These are phyloP conservation scores for Euphydryas editha DNA, from an alignment of 2,888 invertebrate genomes.

Conservation along the genomic window DNA sequence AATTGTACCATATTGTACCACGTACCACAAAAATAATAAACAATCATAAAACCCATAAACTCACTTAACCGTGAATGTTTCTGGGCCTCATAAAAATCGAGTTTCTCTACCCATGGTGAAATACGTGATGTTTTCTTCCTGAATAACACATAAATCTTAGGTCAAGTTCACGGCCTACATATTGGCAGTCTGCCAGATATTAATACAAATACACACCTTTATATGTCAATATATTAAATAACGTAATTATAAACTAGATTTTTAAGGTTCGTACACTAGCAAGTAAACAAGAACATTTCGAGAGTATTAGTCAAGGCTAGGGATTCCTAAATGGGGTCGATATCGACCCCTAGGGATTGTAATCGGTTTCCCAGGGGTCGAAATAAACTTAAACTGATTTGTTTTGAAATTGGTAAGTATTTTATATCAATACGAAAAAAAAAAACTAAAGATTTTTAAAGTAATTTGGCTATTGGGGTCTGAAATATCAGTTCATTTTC, in stretches of 20 bases:
- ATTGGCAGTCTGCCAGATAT: constrained; percentile 27
- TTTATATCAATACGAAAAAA: too few species aligned
- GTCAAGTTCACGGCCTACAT: constrained; percentile 32
- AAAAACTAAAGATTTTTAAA: too few species aligned
- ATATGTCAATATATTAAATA: neutral
- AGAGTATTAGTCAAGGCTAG: too few species aligned
- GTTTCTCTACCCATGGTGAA: constrained; percentile 10
- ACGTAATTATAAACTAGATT: neutral
- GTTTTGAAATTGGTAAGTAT: too few species aligned
- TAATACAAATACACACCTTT: constrained; percentile 7
- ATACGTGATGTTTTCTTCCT: constrained; percentile 26
- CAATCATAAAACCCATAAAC: neutral
- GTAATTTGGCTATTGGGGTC: too few species aligned
- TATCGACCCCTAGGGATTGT: too few species aligned
- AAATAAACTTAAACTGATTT: too few species aligned
- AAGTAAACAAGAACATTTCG: too few species aligned
- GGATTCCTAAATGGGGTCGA: too few species aligned
- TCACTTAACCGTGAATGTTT: constrained; percentile 1
- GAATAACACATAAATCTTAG: constrained; percentile 30
- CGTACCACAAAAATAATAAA: neutral
- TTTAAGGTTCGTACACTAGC: too few species aligned
- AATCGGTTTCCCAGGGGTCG: too few species aligned
- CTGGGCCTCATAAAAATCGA: neutral
- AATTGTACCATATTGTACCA: neutral
- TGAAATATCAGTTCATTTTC: too few species aligned